Evolutionary conservation across 2,888 invertebrate species (phyloP), one percentile per base, ranked within the genome.

Genomic region (Sphecodes monilicornis): DNA sequence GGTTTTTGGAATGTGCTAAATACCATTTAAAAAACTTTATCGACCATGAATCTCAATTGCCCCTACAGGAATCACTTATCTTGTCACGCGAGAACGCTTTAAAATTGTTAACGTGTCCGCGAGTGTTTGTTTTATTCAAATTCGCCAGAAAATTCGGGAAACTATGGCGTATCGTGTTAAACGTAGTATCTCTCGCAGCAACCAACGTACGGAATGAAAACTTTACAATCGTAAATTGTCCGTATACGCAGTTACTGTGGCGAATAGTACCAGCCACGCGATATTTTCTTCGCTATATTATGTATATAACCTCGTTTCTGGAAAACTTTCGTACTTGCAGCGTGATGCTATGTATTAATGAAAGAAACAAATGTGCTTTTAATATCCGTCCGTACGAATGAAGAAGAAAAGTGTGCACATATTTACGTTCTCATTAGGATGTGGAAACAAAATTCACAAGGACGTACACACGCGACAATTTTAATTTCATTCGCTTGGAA

Each of bases 211-310:
- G 43, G 60, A 36, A 77, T 68, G 84, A 82, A 83, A 78, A 83
- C 78, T 82, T 78, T 50, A 50, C 57, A 50, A 75, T 26, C 75
- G 64, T 84, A 82, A 84, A 84, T 84, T 78, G 66, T 71, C 39
- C 46, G 78, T 36, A 26, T 26, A n/a, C 26, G 41, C 46, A 41
- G 57, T 50, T 76, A 57, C 69, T 22, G 66, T 13, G 4, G 71
- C 43, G 72, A 72, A 60, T 64, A 76, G 68, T 50, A 41, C 39
- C 57, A 68, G 69, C 54, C 46, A 57, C 13, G 22, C n/a, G 71
- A 76, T 81, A 76, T 76, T 83, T 83, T 81, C 81, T 70, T 83
- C 36, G 66, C 54, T 18, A 39, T 50, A 75, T 68, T 39, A 76
- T 75, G 71, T 80, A 79, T 82, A 82, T 74, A 82, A 82, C 41